phyloP scores from a whole-genome alignment of 1,140 invertebrate genomes.

The Trialeurodes vaporariorum region DNA sequence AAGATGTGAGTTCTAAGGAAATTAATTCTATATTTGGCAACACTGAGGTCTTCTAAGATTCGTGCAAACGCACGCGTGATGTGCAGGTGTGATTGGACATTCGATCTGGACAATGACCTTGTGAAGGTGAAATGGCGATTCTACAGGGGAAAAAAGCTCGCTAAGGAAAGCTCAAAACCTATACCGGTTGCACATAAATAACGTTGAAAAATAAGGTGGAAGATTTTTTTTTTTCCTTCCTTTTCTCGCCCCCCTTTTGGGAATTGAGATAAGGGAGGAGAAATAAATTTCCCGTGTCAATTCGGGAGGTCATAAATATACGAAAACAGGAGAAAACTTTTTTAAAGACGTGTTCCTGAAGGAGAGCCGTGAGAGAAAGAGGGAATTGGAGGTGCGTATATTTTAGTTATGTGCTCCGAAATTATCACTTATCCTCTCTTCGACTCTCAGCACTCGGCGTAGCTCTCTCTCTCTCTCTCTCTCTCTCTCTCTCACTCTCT shows the following conservation, averaged over 20 bases:
- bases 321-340: not conserved
- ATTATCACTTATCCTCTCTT: slow-evolving; percentile 7
- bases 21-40: too few species aligned
- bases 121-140: not conserved
- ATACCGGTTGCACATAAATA: not conserved
- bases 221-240: not conserved
- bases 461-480: slow-evolving; percentile 26
- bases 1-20: too few species aligned
- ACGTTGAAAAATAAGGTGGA: not conserved
- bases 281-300: slow-evolving; percentile 7
- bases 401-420: slow-evolving; percentile 5
- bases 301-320: not conserved
- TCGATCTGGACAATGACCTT: not conserved
- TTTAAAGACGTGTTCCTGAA: not conserved
- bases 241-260: not conserved
- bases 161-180: not conserved
- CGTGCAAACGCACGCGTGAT: too few species aligned
- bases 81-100: too few species aligned
- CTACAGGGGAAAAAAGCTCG: not conserved
- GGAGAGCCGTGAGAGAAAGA: not conserved
- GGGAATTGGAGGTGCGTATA: not conserved
- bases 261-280: not conserved
- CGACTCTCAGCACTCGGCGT: not conserved
- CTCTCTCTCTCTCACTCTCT: slow-evolving; percentile 16
- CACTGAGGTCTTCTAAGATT: too few species aligned